A percentile compares a stretch with the other conserved stretches of the same genome.
Conservation (phyloP, 2,113 vertebrate genomes). For the Pseudopodoces humilis region DNA sequence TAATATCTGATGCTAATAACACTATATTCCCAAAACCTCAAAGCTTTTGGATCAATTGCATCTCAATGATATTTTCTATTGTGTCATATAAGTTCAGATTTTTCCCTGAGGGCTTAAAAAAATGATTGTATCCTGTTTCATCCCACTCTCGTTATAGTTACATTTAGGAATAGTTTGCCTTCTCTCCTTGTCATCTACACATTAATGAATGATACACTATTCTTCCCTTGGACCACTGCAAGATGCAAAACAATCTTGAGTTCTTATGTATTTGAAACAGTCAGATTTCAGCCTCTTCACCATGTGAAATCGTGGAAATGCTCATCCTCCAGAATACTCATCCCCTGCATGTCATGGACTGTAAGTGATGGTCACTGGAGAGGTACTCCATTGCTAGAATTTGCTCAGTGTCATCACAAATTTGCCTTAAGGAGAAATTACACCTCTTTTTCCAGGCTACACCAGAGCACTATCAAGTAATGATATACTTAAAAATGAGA, state of each 20-base stretch:
- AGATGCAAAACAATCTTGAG: not conserved
- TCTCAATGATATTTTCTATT: not conserved
- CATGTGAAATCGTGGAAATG: not conserved
- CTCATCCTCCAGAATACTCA: not conserved
- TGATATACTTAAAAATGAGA: not conserved
- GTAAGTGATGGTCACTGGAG: not conserved
- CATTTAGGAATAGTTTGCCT: not conserved
- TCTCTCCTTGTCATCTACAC: not conserved
- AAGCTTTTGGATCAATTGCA: not conserved
- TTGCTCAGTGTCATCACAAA: accelerated
- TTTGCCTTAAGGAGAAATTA: not conserved
- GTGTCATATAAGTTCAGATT: not conserved
- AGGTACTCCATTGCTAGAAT: not conserved
- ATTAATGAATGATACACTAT: not conserved
- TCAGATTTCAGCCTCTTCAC: not conserved
- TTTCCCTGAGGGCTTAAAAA: not conserved
- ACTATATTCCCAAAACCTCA: not conserved
- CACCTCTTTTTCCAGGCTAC: not conserved
- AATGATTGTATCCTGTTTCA: not conserved
- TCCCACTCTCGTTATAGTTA: not conserved
- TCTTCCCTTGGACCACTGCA: not conserved
- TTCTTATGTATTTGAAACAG: not conserved
- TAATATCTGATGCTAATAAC: not conserved
- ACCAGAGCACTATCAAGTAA: not conserved
- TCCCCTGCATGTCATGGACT: not conserved